phyloP scores from a whole-genome alignment of 2,888 invertebrate species.

The Hyalella azteca region DNA sequence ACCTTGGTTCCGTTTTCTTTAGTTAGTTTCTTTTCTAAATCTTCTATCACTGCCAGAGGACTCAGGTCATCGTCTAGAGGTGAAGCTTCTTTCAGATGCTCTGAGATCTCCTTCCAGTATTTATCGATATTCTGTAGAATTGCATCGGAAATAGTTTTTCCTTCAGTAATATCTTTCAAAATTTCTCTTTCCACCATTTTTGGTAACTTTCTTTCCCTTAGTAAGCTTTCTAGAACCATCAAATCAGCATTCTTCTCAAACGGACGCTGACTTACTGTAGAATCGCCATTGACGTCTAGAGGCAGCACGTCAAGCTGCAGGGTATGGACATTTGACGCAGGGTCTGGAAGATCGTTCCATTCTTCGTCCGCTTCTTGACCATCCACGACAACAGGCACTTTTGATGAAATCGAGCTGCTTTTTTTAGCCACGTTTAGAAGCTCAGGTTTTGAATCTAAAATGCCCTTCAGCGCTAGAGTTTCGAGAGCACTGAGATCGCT shows the following conservation, averaged over 20 bases:
- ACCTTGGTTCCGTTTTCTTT: neutral
- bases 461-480: constrained; percentile 4
- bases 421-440: neutral
- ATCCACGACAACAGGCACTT: neutral
- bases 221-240: neutral
- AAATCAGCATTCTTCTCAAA: constrained; percentile 9
- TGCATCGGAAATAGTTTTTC: neutral
- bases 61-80: neutral
- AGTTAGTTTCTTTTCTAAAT: neutral
- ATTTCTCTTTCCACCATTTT: constrained; percentile 6
- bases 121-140: constrained; percentile 10
- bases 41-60: constrained; percentile 16
- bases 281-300: neutral
- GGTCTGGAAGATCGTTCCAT: neutral
- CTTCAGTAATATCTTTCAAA: neutral
- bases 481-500: constrained; percentile 6
- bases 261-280: neutral
- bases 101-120: neutral
- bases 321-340: neutral
- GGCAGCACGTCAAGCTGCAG: constrained; percentile 15
- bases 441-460: neutral
- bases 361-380: neutral
- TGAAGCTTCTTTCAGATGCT: constrained; percentile 13
- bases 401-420: neutral
- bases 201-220: neutral